Evolutionary conservation across 1,140 invertebrate species (phyloP).

Genomic region (Mercenaria mercenaria): DNA sequence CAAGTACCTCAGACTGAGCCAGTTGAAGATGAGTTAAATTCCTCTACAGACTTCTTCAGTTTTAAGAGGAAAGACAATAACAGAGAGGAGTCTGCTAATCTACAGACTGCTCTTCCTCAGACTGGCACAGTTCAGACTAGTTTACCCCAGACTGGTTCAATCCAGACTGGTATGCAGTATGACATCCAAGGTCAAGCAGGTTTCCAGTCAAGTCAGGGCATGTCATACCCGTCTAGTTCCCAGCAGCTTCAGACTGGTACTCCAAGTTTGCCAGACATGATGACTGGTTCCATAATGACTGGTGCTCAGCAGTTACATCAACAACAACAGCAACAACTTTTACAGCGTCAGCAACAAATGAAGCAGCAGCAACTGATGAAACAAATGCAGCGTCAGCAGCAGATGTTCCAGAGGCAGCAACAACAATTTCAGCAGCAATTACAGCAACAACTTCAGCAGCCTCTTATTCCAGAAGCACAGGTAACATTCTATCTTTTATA

Average conservation of each 20-base stretch:
- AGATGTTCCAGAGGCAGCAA: slow-evolving; percentile 57
- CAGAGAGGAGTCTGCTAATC: background rate
- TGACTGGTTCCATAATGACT: slow-evolving; percentile 38
- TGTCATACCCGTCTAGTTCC: background rate
- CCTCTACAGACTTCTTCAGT: slow-evolving; percentile 57
- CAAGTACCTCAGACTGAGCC: background rate
- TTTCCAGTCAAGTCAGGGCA: background rate
- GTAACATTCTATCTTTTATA: background rate
- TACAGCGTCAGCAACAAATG: slow-evolving; percentile 40
- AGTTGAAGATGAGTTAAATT: slow-evolving; percentile 55
- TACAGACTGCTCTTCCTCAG: background rate
- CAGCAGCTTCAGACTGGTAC: slow-evolving; percentile 41
- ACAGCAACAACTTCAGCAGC: slow-evolving; percentile 47
- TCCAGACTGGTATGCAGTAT: background rate
- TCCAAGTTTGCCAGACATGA: slow-evolving; percentile 34
- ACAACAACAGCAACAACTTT: slow-evolving; percentile 56
- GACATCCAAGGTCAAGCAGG: background rate
- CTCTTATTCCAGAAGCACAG: slow-evolving; percentile 26
- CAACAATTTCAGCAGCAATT: slow-evolving; percentile 56
- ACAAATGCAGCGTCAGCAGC: slow-evolving; percentile 55
- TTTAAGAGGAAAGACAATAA: slow-evolving; percentile 55
- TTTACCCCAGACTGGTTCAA: background rate
- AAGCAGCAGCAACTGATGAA: slow-evolving; percentile 61
- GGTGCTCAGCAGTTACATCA: slow-evolving; percentile 38
- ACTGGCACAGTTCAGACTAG: background rate